Base-by-base conservation (phyloP, 2,113 vertebrate genomes). In the Machaerirhynchus nigripectus region DNA sequence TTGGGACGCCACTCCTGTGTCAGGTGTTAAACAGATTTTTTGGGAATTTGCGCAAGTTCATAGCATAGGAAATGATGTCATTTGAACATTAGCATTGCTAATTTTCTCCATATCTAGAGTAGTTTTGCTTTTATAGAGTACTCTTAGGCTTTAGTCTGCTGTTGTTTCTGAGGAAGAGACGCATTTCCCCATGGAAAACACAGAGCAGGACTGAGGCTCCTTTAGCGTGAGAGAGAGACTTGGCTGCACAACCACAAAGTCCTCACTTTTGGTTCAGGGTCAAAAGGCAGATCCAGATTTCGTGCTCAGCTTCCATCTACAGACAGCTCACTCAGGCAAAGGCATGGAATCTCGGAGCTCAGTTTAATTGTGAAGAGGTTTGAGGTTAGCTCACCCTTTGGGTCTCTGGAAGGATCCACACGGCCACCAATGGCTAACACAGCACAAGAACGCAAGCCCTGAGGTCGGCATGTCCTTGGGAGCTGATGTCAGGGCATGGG, bases 361-460 rank as follows among this genome's bases (percentile, higher is more conserved):
- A 3, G 2, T 23, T 85, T 13, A 11, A 16, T 37, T 56, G 28
- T 49, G 22, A 57, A 59, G 50, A 59, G 47, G 13, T 49, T 53
- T 79, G 67, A 83, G 53, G 57, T 68, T 26, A 46, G 40, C 11
- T 31, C 40, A 3, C 22, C 3, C 2, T 39, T 69, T 24, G 30
- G 46, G 18, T 59, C 18, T n/a, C n/a, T 50, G 70, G 24, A 28
- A 3, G 3, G 22, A n/a, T 24, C 27, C 21, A 6, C 1, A 0
- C 4, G 30, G 28, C 50, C 10, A 5, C 46, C 13, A 2, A 0
- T 16, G 82, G 57, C 46, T 65, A 13, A 20, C 31, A 15, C 42
- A 39, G 35, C 27, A 7, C 21, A 5, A 1, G 1, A 24, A 23
- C 0, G 0, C 22, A 9, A 79, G 33, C n/a, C 26, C 18, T 50